Evolutionary conservation across 2,888 invertebrate species (phyloP), one percentile per base, ranked within the genome.

Genomic region (Heliconius hortense): DNA sequence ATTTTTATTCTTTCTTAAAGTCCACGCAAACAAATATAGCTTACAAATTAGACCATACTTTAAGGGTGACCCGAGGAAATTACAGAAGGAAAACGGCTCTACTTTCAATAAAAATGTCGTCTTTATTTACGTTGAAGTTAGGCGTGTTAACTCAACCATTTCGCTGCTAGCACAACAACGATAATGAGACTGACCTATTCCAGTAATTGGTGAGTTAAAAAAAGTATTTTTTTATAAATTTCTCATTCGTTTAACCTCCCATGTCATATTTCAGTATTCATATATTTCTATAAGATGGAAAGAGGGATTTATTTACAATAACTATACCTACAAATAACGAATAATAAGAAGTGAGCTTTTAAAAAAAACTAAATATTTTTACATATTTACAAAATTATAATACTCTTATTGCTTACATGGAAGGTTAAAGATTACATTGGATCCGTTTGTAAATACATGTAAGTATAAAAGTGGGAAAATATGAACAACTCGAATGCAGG

Each of bases 101-200:
- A 90, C 90, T 93, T 93, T 93, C 93, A 93, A 93, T 93, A 92
- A 93, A 92, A 93, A 91, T 92, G 92, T 92, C 92, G 89, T 90
- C 91, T 92, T 92, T 93, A 93, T 91, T 93, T 92, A 93, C 89
- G 87, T 89, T 87, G 88, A 91, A 92, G 92, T 92, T 92, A 92
- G 71, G 60, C 62, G 71, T 13, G 71, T 71, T 62, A 71, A 71
- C 71, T 90, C 90, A 81, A 80, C 83, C 85, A 86, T 85, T 84
- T 83, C 83, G 82, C 81, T 81, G 77, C 66, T 74, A 71, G 35
- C 68, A 75, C 74, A 73, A 76, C 75, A 67, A 75, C 43, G 67
- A 59, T 75, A 59, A 63, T 68, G 59, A 39, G 69, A 70, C 59
- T 64, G 43, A 39, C 35, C 70, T 56, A 31, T 69, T 69, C 56